Conservation (phyloP, 2,113 vertebrate species). For the Marmota flaviventris region DNA sequence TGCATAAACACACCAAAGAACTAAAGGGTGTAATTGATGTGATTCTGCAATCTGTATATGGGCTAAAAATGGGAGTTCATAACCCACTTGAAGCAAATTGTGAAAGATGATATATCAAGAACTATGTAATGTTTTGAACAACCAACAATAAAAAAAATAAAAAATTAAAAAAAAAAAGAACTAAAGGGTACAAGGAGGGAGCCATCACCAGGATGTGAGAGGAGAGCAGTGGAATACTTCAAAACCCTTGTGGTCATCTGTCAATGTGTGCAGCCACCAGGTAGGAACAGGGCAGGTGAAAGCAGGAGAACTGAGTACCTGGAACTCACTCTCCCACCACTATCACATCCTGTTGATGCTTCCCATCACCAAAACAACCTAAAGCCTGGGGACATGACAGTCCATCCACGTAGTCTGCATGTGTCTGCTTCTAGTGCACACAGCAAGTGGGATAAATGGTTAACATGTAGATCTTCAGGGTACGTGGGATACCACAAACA, state of each 20-base stretch:
- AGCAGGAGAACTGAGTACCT: not conserved
- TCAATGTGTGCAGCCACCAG: not conserved
- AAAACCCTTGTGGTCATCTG: not conserved
- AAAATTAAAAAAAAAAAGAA: too few relatives aligned
- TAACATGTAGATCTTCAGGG: not conserved
- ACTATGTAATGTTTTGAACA: too few relatives aligned
- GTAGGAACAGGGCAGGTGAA: too few relatives aligned
- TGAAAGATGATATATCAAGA: too few relatives aligned
- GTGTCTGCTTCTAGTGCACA: rapidly evolving
- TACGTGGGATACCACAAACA: not conserved
- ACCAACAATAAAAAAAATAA: too few relatives aligned
- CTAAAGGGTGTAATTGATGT: too few relatives aligned
- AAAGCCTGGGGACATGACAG: not conserved
- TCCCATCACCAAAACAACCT: too few relatives aligned
- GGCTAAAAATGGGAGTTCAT: too few relatives aligned
- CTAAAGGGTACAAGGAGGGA: rapidly evolving
- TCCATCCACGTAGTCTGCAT: not conserved
- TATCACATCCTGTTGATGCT: rapidly evolving
- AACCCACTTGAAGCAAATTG: too few relatives aligned
- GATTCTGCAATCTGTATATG: too few relatives aligned
- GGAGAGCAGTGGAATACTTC: not conserved
- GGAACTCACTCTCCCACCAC: rapidly evolving
- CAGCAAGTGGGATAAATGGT: not conserved
- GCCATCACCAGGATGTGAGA: not conserved
- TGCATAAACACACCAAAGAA: not conserved